Base-by-base conservation (phyloP, 2,888 invertebrate genomes). In the Sinodicranocentrus sp. region DNA sequence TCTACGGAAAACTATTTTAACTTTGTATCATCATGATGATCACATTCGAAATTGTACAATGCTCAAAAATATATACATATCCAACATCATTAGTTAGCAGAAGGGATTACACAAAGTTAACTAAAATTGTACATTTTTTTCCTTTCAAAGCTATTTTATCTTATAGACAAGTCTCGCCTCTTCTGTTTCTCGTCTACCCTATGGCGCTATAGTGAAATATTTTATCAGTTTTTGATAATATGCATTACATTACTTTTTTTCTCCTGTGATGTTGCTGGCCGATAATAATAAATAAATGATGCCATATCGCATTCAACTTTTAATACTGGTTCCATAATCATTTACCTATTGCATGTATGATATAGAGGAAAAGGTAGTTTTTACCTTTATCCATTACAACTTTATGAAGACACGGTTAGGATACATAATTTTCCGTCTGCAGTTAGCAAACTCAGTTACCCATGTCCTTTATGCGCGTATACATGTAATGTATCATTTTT, bases 221-320 rank as follows among this genome's bases (percentile, higher is more conserved):
- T n/a, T n/a, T n/a, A n/a, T n/a, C n/a, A n/a, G n/a, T 33, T 33
- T 33, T 33, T 33, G 5, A 10, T 33, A 33, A 6, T 33, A 33
- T 33, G 5, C 33, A 33, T 3, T 33, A 33, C 33, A 33, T 33
- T 10, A 33, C 10, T 3, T 10, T 6, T 65, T 3, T 52, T 17
- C 19, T 59, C 13, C 21, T 61, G 72, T 70, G 78, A 78, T 78
- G 63, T 15, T 59, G 61, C 78, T 78, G 48, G 61, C 63, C 43
- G 78, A 78, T 78, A 78, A 78, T 78, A 54, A 68, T 54, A 44
- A 54, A 68, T 54, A 44, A 54, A 10, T 52, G 54, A 77, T 57
- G 70, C 78, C 78, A 78, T 78, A 78, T 78, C 78, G 78, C 78
- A 78, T 78, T 78, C 78, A 78, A 78, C 78, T 70, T 78, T 78